Percentiles rank a stretch among this genome's conserved stretches.
These are phyloP conservation scores for Apis laboriosa DNA, from an alignment of 1,140 invertebrate genomes.

Conservation along the genomic window DNA sequence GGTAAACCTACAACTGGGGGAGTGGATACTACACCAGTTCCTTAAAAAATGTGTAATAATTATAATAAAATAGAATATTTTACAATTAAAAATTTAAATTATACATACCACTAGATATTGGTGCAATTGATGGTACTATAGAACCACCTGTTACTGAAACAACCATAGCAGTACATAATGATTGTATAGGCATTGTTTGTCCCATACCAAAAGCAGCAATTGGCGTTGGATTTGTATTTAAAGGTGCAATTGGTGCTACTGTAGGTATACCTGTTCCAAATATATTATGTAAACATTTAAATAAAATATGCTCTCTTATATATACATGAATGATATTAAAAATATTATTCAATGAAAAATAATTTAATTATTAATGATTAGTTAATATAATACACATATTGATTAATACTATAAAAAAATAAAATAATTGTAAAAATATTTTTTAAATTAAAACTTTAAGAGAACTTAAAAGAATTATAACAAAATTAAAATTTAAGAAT, in stretches of 20 bases:
- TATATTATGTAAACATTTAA: slow-evolving; percentile 8
- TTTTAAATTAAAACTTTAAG: background rate
- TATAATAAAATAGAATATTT: slow-evolving; percentile 3
- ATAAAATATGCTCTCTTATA: background rate
- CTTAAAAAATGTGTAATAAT: slow-evolving; percentile 22
- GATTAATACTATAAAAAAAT: background rate
- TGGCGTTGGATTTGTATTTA: slow-evolving; percentile 75
- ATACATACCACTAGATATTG: slow-evolving; percentile 57
- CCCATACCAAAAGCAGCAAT: slow-evolving; percentile 77
- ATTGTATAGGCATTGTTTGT: slow-evolving; percentile 69
- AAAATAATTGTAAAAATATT: background rate
- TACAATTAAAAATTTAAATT: background rate
- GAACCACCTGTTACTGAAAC: slow-evolving; percentile 58
- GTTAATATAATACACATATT: background rate
- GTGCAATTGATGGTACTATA: slow-evolving; percentile 57
- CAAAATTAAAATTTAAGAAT: background rate
- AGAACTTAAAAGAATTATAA: background rate
- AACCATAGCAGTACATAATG: slow-evolving; percentile 61
- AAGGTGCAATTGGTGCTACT: slow-evolving; percentile 72
- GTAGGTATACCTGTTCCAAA: slow-evolving; percentile 63
- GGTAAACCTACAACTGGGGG: slow-evolving; percentile 66
- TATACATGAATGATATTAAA: background rate
- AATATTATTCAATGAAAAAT: background rate
- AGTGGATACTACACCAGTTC: slow-evolving; percentile 51
- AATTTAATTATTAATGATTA: background rate